phyloP scores from a whole-genome alignment of 2,113 vertebrate genomes.

The Nyctereutes procyonoides region DNA sequence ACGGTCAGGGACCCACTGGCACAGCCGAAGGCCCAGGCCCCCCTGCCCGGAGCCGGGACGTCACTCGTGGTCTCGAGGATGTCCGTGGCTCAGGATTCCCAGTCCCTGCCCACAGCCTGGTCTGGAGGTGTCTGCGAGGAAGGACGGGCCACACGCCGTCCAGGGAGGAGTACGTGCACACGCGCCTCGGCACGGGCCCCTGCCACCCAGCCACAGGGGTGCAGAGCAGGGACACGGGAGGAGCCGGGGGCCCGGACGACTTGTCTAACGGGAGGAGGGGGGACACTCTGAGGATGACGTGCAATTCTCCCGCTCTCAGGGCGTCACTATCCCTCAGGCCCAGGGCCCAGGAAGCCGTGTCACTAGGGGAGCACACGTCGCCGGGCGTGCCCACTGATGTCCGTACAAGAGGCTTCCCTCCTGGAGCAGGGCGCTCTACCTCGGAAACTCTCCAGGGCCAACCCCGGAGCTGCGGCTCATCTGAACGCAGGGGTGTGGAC shows the following conservation, averaged over 20 bases:
- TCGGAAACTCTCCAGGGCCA: background rate
- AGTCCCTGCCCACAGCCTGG: background rate
- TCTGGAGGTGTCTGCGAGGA: background rate
- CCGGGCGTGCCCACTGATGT: rapidly evolving
- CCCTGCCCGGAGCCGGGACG: background rate
- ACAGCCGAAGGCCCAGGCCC: rapidly evolving
- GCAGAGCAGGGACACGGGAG: background rate
- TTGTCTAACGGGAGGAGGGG: background rate
- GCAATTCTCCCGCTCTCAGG: rapidly evolving
- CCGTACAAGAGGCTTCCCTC: background rate
- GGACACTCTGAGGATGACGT: rapidly evolving
- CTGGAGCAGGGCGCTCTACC: background rate
- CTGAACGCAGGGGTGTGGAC: background rate
- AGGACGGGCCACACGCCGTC: background rate
- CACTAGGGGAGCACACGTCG: rapidly evolving
- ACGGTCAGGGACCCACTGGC: rapidly evolving
- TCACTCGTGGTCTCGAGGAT: background rate
- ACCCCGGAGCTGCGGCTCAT: background rate
- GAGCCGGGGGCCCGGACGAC: background rate
- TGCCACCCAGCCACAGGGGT: background rate
- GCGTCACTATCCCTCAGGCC: rapidly evolving
- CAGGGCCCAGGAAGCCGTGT: background rate
- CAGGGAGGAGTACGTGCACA: background rate
- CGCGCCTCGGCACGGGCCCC: no score
- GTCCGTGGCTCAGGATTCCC: background rate